phyloP scores from a whole-genome alignment of 2,113 vertebrate species.

The Ailurus styani region DNA sequence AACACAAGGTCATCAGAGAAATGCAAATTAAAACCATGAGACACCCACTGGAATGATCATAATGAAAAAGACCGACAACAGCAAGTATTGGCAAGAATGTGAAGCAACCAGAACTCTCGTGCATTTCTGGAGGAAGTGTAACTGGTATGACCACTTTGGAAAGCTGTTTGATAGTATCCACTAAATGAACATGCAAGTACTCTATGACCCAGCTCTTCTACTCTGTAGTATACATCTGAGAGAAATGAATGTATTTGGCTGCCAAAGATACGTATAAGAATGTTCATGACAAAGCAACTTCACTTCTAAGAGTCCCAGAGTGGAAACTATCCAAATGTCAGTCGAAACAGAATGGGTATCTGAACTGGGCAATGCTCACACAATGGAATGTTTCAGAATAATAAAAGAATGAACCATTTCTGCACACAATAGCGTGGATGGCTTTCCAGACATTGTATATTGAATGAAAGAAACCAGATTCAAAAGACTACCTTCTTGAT shows the following conservation, averaged over 20 bases:
- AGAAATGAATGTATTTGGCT: background rate
- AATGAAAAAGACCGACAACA: background rate
- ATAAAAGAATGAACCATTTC: rapidly evolving
- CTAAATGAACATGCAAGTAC: background rate
- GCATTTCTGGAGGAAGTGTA: background rate
- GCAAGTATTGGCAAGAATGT: background rate
- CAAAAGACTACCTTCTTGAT: background rate
- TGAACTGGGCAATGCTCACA: background rate
- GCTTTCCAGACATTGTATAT: background rate
- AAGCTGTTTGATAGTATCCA: background rate
- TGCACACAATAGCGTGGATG: rapidly evolving
- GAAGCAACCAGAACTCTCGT: background rate
- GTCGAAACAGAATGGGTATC: background rate
- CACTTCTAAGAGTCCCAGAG: background rate
- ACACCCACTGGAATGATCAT: background rate
- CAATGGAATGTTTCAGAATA: background rate
- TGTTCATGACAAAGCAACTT: background rate
- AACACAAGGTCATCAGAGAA: background rate
- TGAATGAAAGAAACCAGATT: background rate
- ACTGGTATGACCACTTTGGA: background rate
- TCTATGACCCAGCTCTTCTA: background rate
- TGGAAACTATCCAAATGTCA: background rate
- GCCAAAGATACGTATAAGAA: rapidly evolving
- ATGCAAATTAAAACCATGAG: background rate
- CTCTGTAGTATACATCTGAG: background rate